Conservation (phyloP, 1,140 invertebrate genomes). For the Psix sp. region DNA sequence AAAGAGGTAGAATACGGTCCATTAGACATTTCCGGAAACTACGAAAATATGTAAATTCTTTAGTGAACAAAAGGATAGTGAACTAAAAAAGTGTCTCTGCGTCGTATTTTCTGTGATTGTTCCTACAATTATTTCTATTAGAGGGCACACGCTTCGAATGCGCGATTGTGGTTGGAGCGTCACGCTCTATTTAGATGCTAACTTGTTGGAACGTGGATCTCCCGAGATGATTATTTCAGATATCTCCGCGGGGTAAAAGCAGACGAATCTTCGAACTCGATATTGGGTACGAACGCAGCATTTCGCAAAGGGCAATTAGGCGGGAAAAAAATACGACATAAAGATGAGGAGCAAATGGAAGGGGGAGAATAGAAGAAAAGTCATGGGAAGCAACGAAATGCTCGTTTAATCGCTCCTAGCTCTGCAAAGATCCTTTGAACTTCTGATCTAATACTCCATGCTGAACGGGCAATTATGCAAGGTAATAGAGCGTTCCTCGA, state of each 20-base stretch:
- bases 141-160: slow-evolving; percentile 35
- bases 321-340: slow-evolving; percentile 49
- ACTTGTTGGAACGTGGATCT: slow-evolving; percentile 37
- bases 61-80: neutral
- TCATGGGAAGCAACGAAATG: slow-evolving; percentile 7
- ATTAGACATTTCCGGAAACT: slow-evolving; percentile 3
- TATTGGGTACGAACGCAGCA: slow-evolving; percentile 23
- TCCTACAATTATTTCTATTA: slow-evolving; percentile 56
- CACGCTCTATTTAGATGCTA: slow-evolving; percentile 46
- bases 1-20: slow-evolving; percentile 1
- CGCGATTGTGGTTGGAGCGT: slow-evolving; percentile 27
- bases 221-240: slow-evolving; percentile 39
- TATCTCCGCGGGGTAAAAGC: slow-evolving; percentile 10
- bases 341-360: slow-evolving; percentile 1
- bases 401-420: slow-evolving; percentile 55
- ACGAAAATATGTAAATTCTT: slow-evolving; percentile 10
- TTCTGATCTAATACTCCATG: slow-evolving; percentile 58
- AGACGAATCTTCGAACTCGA: neutral
- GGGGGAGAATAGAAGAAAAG: no score
- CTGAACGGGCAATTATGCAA: slow-evolving; percentile 60
- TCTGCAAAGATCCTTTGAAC: slow-evolving; percentile 55
- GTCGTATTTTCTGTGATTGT: slow-evolving; percentile 31
- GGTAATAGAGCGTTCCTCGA: slow-evolving; percentile 59
- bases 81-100: slow-evolving; percentile 4
- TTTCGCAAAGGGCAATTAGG: slow-evolving; percentile 52